A percentile compares a stretch with the other conserved stretches of the same genome.
Evolutionary conservation across 2,888 invertebrate genomes (phyloP).

Genomic region (Stenchaetothrips biformis): DNA sequence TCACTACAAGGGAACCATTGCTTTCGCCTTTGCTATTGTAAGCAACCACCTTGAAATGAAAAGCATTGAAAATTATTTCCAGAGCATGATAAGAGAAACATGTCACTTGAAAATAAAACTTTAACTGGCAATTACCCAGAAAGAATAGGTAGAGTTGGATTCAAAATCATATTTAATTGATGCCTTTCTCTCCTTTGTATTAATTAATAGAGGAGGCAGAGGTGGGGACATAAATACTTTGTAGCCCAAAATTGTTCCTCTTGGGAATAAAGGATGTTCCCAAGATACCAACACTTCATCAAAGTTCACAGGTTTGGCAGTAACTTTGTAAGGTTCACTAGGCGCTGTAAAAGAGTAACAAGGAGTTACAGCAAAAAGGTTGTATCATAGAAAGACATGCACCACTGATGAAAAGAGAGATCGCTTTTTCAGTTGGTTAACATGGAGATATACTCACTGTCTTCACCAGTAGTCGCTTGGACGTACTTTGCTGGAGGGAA

Average conservation of each 20-base stretch:
- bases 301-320: constrained; percentile 59
- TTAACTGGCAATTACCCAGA: constrained; percentile 58
- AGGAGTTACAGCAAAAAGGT: background rate
- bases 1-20: constrained; percentile 54
- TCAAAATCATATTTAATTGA: constrained; percentile 47
- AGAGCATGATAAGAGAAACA: constrained; percentile 28
- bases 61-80: constrained; percentile 24
- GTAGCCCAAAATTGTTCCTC: constrained; percentile 60
- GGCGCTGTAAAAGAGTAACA: constrained; percentile 50
- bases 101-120: constrained; percentile 9
- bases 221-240: constrained; percentile 62
- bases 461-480: constrained; percentile 62
- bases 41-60: constrained; percentile 56
- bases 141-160: constrained; percentile 59
- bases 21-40: constrained; percentile 60
- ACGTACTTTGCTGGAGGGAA: constrained; percentile 62
- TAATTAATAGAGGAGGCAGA: constrained; percentile 52
- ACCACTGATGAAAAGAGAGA: constrained; percentile 29
- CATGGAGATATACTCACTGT: constrained; percentile 46
- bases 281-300: constrained; percentile 63
- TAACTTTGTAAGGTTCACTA: constrained; percentile 61
- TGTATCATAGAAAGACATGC: constrained; percentile 25
- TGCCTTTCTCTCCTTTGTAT: constrained; percentile 43
- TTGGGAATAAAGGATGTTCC: constrained; percentile 60
- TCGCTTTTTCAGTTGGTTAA: background rate